phyloP scores from a whole-genome alignment of 2,888 invertebrate species.

The Drosophila ustulata region DNA sequence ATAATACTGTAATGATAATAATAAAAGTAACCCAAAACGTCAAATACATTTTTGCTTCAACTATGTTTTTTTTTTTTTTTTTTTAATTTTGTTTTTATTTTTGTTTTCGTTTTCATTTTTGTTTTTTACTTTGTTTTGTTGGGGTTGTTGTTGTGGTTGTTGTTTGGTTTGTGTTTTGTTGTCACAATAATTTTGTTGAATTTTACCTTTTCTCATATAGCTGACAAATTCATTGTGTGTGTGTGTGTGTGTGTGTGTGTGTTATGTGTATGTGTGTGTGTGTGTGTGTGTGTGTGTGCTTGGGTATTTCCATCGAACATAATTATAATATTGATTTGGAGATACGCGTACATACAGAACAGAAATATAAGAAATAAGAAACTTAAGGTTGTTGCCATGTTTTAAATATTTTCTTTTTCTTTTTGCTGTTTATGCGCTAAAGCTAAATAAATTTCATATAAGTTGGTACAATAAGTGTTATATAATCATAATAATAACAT shows the following conservation, averaged over 20 bases:
- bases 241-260: slow-evolving; percentile 53
- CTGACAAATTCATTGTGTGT: slow-evolving; percentile 83
- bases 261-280: slow-evolving; percentile 10
- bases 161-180: slow-evolving; percentile 11
- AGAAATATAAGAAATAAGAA: slow-evolving; percentile 42
- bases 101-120: slow-evolving; percentile 51
- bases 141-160: slow-evolving; percentile 9
- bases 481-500: slow-evolving; percentile 73
- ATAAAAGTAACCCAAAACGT: slow-evolving; percentile 47
- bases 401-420: slow-evolving; percentile 47
- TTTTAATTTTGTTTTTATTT: slow-evolving; percentile 50
- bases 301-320: slow-evolving; percentile 31
- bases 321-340: slow-evolving; percentile 47
- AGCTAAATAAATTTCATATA: slow-evolving; percentile 79
- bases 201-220: slow-evolving; percentile 59
- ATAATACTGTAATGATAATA: slow-evolving; percentile 6
- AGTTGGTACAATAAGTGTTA: slow-evolving; percentile 70
- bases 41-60: slow-evolving; percentile 39
- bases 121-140: slow-evolving; percentile 33
- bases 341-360: slow-evolving; percentile 48
- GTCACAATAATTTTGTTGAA: slow-evolving; percentile 53
- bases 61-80: slow-evolving; percentile 41
- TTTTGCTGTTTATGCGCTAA: slow-evolving; percentile 68
- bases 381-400: slow-evolving; percentile 71
- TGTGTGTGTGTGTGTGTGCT: slow-evolving; percentile 2